Conservation (phyloP, 2,797 vertebrate genomes). For the Luscinia luscinia region DNA sequence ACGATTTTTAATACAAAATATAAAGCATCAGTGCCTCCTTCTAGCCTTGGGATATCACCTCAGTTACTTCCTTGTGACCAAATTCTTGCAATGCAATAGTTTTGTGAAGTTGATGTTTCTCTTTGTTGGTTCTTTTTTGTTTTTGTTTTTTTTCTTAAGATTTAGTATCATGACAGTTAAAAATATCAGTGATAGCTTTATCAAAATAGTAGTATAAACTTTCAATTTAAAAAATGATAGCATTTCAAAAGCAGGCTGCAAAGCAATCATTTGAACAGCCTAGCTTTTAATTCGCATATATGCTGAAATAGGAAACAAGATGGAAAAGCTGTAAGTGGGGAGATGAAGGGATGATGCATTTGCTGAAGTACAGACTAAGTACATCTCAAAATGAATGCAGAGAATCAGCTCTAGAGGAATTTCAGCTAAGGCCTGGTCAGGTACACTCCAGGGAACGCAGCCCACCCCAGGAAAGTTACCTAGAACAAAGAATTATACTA, state of each 20-base stretch:
- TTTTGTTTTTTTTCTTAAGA: neutral
- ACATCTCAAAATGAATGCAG: neutral
- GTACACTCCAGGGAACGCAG: neutral
- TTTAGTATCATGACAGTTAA: neutral
- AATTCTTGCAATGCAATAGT: neutral
- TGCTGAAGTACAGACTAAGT: neutral
- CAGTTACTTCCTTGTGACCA: fast-evolving
- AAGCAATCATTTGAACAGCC: neutral
- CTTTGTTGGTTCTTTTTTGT: fast-evolving
- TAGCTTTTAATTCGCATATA: neutral
- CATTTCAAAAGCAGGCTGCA: neutral
- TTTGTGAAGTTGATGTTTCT: fast-evolving
- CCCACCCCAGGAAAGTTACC: neutral
- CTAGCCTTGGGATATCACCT: neutral
- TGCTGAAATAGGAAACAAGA: neutral
- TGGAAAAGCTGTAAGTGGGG: neutral
- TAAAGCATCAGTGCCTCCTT: neutral
- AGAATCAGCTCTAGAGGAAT: neutral
- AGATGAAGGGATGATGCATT: neutral
- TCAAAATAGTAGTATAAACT: neutral
- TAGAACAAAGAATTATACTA: neutral
- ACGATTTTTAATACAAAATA: neutral
- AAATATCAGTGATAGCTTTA: neutral
- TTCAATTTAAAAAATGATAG: neutral
- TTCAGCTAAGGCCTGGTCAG: neutral